These are phyloP conservation scores for Philopedon plagiatum DNA, from an alignment of 2,888 invertebrate species.

Conservation along the genomic window DNA sequence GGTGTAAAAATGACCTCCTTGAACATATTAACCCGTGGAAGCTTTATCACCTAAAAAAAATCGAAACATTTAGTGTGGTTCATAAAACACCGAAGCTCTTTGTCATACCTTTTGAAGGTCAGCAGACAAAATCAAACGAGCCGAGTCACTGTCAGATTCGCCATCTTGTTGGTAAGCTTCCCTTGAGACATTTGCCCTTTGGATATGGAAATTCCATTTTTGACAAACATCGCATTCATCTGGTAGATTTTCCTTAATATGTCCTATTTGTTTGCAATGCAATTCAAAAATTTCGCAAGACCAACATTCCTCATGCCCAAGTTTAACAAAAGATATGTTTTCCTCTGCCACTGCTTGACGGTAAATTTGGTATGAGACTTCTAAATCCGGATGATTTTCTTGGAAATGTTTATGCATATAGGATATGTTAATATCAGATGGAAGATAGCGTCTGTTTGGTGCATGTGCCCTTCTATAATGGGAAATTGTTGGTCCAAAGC, in stretches of 20 bases:
- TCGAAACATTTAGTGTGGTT: slow-evolving; percentile 1
- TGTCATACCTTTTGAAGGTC: slow-evolving; percentile 27
- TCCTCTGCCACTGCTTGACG: background rate
- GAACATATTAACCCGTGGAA: slow-evolving; percentile 36
- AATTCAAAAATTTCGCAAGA: background rate
- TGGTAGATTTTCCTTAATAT: background rate
- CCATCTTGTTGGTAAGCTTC: background rate
- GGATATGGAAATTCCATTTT: background rate
- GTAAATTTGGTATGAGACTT: slow-evolving; percentile 20
- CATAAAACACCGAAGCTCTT: background rate
- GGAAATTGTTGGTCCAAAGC: too few species aligned
- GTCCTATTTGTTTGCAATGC: background rate
- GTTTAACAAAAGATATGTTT: background rate
- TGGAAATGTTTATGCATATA: slow-evolving; percentile 9
- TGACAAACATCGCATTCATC: background rate
- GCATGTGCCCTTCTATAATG: slow-evolving; percentile 8
- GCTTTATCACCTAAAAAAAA: slow-evolving; percentile 42
- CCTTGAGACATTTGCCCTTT: background rate
- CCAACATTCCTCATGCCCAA: background rate
- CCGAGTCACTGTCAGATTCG: background rate
- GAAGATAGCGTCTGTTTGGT: slow-evolving; percentile 8
- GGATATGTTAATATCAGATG: slow-evolving; percentile 3
- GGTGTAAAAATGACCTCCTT: slow-evolving; percentile 45
- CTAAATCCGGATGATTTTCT: slow-evolving; percentile 3
- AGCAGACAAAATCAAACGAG: background rate